phyloP scores from a whole-genome alignment of 2,797 vertebrate species.

The Vipera ursinii region DNA sequence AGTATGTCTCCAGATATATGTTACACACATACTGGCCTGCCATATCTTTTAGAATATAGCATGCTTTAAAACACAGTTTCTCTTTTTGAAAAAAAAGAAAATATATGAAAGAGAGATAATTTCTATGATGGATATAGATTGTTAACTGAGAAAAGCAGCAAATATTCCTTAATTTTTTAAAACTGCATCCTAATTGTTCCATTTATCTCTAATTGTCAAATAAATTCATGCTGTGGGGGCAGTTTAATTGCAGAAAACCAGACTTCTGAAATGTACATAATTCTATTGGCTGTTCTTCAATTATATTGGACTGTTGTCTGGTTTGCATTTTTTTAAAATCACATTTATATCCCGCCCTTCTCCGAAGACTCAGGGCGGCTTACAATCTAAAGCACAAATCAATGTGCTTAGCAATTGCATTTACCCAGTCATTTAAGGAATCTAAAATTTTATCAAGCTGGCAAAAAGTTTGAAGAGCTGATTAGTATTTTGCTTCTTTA shows the following conservation, averaged over 20 bases:
- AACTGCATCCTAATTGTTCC: background rate
- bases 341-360: no score
- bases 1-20: background rate
- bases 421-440: no score
- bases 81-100: background rate
- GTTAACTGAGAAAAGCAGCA: background rate
- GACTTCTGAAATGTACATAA: background rate
- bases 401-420: background rate
- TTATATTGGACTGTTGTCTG: background rate
- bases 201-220: constrained; percentile 13
- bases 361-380: no score
- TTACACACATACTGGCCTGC: background rate
- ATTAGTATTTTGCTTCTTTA: background rate
- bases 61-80: background rate
- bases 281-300: background rate
- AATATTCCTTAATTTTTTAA: background rate
- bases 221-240: background rate
- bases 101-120: constrained; percentile 1
- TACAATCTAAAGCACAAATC: no score
- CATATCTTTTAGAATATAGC: background rate
- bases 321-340: background rate
- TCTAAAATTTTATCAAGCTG: no score
- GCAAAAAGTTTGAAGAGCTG: background rate
- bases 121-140: background rate
- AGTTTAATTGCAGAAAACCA: background rate